phyloP scores from a whole-genome alignment of 2,113 vertebrate genomes.

The Sciurus niger region DNA sequence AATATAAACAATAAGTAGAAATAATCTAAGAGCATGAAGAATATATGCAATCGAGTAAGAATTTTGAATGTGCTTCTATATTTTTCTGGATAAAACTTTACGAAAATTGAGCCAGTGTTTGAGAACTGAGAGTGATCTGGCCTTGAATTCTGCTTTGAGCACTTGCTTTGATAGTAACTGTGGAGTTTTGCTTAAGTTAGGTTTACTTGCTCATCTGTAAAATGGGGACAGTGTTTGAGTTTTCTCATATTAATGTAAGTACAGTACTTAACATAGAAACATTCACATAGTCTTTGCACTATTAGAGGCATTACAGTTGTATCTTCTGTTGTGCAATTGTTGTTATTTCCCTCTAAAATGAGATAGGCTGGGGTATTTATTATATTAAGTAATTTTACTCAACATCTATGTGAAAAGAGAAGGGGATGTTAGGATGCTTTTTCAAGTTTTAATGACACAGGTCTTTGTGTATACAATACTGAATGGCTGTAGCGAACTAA shows the following conservation, averaged over 20 bases:
- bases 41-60: not conserved
- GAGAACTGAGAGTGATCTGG: not conserved
- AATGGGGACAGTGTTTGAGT: not conserved
- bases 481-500: not conserved
- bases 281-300: not conserved
- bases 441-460: not conserved
- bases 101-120: not conserved
- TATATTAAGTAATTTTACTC: not conserved
- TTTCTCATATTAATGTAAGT: not conserved
- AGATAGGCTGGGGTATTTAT: not conserved
- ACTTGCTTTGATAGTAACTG: not conserved
- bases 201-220: not conserved
- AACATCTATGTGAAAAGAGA: not conserved
- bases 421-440: not conserved
- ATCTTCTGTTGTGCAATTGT: not conserved
- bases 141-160: not conserved
- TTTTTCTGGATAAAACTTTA: not conserved
- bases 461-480: not conserved
- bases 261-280: not conserved
- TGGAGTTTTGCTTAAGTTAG: not conserved
- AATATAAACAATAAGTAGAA: not conserved
- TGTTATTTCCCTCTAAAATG: not conserved
- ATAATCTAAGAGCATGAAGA: not conserved
- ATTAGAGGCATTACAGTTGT: not conserved
- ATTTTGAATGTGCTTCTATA: not conserved